phyloP scores from a whole-genome alignment of 2,113 vertebrate species.

The Serilophus lunatus region DNA sequence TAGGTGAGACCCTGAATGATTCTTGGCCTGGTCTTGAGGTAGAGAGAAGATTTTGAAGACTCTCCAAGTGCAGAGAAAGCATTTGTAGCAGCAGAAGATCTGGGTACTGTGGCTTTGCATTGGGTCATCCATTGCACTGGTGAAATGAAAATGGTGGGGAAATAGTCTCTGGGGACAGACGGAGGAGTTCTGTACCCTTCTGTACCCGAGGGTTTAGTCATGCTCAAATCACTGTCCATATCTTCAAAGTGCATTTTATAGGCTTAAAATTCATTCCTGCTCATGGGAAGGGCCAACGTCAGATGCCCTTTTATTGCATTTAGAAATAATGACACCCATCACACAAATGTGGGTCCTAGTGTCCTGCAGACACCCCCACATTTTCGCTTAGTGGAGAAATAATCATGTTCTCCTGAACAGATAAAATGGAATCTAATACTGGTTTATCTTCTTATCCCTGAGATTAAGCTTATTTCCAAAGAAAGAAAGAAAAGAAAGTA shows the following conservation, averaged over 20 bases:
- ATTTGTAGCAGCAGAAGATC: not conserved
- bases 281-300: accelerated
- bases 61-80: not conserved
- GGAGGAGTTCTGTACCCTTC: not conserved
- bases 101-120: not conserved
- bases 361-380: not conserved
- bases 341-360: not conserved
- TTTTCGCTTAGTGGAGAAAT: not conserved
- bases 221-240: not conserved
- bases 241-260: not conserved
- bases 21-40: not conserved
- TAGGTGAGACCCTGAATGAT: not conserved
- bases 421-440: not conserved
- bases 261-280: not conserved
- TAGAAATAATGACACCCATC: not conserved
- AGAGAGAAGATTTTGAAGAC: not conserved
- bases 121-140: not conserved
- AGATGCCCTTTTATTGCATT: not conserved
- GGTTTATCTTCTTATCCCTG: not conserved
- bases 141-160: not conserved
- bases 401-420: not conserved
- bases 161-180: not conserved
- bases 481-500: not conserved
- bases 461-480: not conserved
- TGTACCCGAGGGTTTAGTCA: accelerated